Evolutionary conservation across 2,888 invertebrate genomes (phyloP).

Genomic region (Archips crataeganus): DNA sequence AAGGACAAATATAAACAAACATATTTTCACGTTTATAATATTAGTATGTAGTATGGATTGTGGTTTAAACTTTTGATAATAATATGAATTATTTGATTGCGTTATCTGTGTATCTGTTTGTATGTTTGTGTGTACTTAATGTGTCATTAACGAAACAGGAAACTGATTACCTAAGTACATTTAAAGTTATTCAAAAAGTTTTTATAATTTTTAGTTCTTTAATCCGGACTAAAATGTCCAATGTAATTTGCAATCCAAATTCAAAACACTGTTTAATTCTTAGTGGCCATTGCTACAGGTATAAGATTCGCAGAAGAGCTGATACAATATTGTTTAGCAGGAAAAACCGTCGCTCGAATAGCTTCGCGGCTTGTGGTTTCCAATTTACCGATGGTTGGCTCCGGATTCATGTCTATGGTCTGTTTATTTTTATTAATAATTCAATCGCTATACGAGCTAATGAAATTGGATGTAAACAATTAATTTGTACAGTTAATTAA

Average conservation of each 20-base stretch:
- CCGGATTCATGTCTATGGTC: slow-evolving; percentile 1
- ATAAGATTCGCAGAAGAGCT: neutral
- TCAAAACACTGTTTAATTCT: neutral
- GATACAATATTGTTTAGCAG: neutral
- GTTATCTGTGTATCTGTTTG: neutral
- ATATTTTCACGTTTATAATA: too few relatives aligned
- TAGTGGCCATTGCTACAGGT: neutral
- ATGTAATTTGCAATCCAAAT: neutral
- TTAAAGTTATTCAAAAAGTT: neutral
- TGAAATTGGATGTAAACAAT: neutral
- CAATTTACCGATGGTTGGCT: slow-evolving; percentile 1
- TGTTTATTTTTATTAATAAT: slow-evolving; percentile 7
- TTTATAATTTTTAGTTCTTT: neutral
- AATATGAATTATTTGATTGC: neutral
- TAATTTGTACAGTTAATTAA: neutral
- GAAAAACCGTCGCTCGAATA: slow-evolving; percentile 5
- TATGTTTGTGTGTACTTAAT: neutral
- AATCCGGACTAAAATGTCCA: neutral
- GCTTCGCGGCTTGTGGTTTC: slow-evolving; percentile 2
- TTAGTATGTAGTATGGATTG: too few relatives aligned
- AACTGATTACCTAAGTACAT: neutral
- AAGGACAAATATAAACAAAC: too few relatives aligned
- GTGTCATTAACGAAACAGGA: neutral
- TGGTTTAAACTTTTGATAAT: too few relatives aligned
- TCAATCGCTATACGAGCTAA: neutral